phyloP scores from a whole-genome alignment of 2,888 invertebrate genomes.

The Pediacus dermestoides region DNA sequence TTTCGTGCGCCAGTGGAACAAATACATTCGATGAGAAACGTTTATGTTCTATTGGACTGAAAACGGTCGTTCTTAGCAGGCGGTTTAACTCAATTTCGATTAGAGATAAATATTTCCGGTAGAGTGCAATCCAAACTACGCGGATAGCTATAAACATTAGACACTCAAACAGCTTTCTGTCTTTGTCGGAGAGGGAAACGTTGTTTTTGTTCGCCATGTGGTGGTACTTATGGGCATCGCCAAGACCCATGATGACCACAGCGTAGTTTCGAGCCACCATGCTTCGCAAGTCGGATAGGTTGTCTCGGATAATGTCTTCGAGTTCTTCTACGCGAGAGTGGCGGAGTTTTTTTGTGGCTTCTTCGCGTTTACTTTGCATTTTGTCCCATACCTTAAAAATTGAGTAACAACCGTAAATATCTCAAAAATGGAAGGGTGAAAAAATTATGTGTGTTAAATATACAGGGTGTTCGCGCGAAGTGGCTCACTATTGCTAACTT shows the following conservation, averaged over 20 bases:
- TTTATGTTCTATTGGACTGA: conserved; percentile 55
- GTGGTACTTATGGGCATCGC: conserved; percentile 56
- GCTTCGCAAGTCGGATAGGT: conserved; percentile 58
- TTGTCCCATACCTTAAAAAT: conserved; percentile 58
- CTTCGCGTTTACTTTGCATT: conserved; percentile 54
- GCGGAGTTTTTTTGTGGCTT: conserved; percentile 54
- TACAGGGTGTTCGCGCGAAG: no score
- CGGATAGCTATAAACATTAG: conserved; percentile 58
- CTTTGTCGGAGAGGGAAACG: conserved; percentile 60
- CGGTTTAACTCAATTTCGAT: conserved; percentile 63
- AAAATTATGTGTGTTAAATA: no score
- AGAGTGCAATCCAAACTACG: conserved; percentile 63
- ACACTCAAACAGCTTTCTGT: conserved; percentile 59
- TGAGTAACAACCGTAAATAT: no score
- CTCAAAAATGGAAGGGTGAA: no score
- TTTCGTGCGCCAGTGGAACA: conserved; percentile 47
- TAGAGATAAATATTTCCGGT: conserved; percentile 56
- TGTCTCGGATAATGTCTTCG: conserved; percentile 53
- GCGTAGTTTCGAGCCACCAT: conserved; percentile 61
- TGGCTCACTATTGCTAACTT: no score
- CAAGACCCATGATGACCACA: conserved; percentile 56
- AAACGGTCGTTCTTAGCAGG: conserved; percentile 59
- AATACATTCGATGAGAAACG: conserved; percentile 46
- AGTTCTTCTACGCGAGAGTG: conserved; percentile 52
- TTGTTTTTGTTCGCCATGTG: conserved; percentile 59